These are phyloP conservation scores for Alsophila aescularia DNA, from an alignment of 2,888 invertebrate species.

Conservation along the genomic window DNA sequence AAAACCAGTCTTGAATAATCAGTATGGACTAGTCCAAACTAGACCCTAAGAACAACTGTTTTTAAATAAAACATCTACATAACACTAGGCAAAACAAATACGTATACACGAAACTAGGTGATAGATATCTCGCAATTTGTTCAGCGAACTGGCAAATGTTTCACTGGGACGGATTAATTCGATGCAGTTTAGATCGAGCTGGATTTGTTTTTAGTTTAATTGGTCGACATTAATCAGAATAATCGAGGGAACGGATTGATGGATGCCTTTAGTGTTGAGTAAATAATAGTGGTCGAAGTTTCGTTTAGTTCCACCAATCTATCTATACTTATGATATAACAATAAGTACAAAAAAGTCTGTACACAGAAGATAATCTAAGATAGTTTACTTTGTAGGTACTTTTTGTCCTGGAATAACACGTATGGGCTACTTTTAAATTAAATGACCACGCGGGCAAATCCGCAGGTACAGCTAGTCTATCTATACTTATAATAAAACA, in stretches of 20 bases:
- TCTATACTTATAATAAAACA: too few relatives aligned
- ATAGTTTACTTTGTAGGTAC: too few relatives aligned
- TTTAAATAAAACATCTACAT: not conserved
- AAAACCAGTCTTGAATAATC: too few relatives aligned
- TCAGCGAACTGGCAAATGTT: constrained; percentile 20
- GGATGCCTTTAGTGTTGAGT: not conserved
- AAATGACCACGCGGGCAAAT: too few relatives aligned
- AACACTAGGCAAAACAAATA: not conserved
- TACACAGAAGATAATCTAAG: not conserved
- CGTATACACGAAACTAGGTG: constrained; percentile 11
- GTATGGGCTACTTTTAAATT: too few relatives aligned
- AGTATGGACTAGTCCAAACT: too few relatives aligned
- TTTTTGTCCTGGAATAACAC: too few relatives aligned
- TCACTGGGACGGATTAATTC: constrained; percentile 23
- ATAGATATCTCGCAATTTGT: constrained; percentile 26
- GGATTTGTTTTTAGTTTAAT: constrained; percentile 11
- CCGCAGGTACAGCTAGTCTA: too few relatives aligned
- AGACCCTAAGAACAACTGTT: not conserved
- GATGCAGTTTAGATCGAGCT: constrained; percentile 17
- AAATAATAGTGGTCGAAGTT: not conserved
- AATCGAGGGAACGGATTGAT: not conserved
- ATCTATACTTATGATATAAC: too few relatives aligned
- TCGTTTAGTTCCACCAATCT: too few relatives aligned
- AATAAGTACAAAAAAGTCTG: not conserved
- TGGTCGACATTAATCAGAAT: constrained; percentile 6